Base-by-base conservation (phyloP, 1,140 invertebrate genomes). In the Caenorhabditis inopinata region DNA sequence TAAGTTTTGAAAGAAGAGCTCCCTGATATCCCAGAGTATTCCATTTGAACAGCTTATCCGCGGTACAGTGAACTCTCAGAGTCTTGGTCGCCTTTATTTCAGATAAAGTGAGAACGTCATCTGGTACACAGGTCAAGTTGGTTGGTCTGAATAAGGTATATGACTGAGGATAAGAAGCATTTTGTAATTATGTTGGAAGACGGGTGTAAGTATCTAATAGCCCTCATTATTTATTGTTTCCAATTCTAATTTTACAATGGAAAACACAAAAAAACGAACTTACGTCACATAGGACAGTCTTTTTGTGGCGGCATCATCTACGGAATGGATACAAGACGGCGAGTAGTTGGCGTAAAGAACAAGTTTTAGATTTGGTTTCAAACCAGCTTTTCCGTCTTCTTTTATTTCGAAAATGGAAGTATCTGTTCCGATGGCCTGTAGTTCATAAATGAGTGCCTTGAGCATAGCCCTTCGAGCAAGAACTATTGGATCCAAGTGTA, bases 41-140 rank as follows among this genome's bases (percentile, higher is more conserved):
- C 80, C 80, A 81, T 51, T 81, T 81, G 74, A 81, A 73, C 0
- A 81, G 14, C 38, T 81, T 81, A 23, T 81, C 80, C 2, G 80
- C 38, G 7, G 53, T 35, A 16, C 27, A 46, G 21, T 77, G 75
- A 14, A 68, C 21, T 6, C 21, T 23, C 9, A 77, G 14, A 1
- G 21, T 0, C 18, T 73, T 38, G 0, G 1, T 73, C 16, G 2
- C 58, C 1, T 25, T 45, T 6, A 79, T 74, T 14, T 79, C 45
- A 1, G 47, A 47, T n/a, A 49, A 6, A 14, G 58, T 74, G 4
- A 48, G 23, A 4, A 51, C 25, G 4, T 32, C 47, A 9, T 23
- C 42, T 21, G 47, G 45, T 16, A 35, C 23, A 21, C n/a, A 25
- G 18, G 3, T 49, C 35, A 47, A 14, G 14, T 42, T 42, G 5